Evolutionary conservation across 2,797 vertebrate genomes (phyloP).

Genomic region (Lerista edwardsae): DNA sequence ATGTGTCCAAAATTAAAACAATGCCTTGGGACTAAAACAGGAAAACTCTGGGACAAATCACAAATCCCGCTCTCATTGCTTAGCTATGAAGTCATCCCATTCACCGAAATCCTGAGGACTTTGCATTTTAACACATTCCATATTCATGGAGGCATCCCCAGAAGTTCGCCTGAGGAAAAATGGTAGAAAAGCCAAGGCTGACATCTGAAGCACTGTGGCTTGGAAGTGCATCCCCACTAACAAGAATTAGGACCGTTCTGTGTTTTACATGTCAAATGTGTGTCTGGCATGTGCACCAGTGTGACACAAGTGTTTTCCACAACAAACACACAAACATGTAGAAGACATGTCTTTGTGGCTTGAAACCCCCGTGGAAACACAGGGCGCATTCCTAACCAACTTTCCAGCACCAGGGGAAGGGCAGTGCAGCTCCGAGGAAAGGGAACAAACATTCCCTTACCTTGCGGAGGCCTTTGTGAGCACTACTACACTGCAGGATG

Average conservation of each 20-base stretch:
- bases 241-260: neutral
- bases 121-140: conserved; percentile 52
- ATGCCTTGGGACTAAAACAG: conserved; percentile 54
- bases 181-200: conserved; percentile 39
- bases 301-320: neutral
- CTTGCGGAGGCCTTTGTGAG: too few relatives aligned
- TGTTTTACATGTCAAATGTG: neutral
- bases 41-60: conserved; percentile 59
- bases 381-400: too few relatives aligned
- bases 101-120: conserved; percentile 12
- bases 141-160: conserved; percentile 27
- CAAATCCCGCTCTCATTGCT: conserved; percentile 57
- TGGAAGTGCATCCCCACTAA: neutral
- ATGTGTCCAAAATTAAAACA: conserved; percentile 69
- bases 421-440: too few relatives aligned
- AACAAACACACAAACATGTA: neutral
- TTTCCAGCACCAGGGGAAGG: too few relatives aligned
- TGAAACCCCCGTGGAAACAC: too few relatives aligned
- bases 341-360: neutral
- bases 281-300: neutral
- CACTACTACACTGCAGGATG: too few relatives aligned
- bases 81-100: conserved; percentile 51
- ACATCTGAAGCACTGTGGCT: neutral
- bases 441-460: too few relatives aligned
- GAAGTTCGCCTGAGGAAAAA: conserved; percentile 19